Base-by-base conservation (phyloP, 2,797 vertebrate species). In the Miichthys miiuy region DNA sequence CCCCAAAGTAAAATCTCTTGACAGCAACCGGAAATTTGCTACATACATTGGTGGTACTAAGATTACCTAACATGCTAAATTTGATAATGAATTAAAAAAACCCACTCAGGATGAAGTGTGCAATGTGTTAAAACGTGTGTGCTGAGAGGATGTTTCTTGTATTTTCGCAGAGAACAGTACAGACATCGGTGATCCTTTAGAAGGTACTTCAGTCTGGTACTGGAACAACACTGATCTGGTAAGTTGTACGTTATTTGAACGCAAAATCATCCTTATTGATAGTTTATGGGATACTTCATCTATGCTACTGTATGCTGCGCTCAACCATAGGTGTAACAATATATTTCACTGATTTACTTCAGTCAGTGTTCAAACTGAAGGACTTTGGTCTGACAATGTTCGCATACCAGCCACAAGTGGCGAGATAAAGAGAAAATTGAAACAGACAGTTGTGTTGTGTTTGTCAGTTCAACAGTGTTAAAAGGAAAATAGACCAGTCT, bases 81-180 rank as follows among this genome's bases (percentile, higher is more conserved):
- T 21, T 42, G 34, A 34, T 34, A 34, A 34, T 34, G 2, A 34
- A 34, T 34, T 34, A 30, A 30, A 34, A 30, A 42, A 62, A 41
- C n/a, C 2, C 1, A 16, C 1, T 50, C 9, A 47, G 4, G 54
- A 21, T 21, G 7, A 17, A 23, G 3, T 27, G n/a, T 27, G 20
- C 10, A 38, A 16, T 18, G 5, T 61, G 21, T 38, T 66, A 18
- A 5, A 72, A 62, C 50, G 13, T 8, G 34, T 63, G 20, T 30
- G 30, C 42, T 71, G 27, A 72, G 12, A 21, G 2, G 4, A 30
- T 2, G 2, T 18, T 61, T 48, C 6, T 75, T 57, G 6, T 80
- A 34, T 62, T 76, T 69, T 92, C 94, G 44, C 93, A 99, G 98
- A 89, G 82, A 98, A 97, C 86, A 92, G 86, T 38, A 95, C 97